Evolutionary conservation across 2,888 invertebrate species (phyloP).

Genomic region (Gymnosoma rotundatum): DNA sequence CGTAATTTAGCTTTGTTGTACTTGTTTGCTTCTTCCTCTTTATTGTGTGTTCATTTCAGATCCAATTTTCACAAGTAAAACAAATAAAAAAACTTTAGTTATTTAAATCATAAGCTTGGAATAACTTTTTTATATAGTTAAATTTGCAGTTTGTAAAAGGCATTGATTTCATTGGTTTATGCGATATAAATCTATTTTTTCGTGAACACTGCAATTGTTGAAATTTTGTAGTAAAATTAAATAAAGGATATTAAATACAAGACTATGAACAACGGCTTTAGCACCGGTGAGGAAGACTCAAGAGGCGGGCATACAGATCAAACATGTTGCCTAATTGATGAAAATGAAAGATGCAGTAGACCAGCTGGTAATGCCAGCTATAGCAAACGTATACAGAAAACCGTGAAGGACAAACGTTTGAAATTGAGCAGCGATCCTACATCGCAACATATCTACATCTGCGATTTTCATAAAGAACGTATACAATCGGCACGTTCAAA

Average conservation of each 20-base stretch:
- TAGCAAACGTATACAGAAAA: slow-evolving; percentile 98
- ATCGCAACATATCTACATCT: slow-evolving; percentile 96
- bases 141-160: not conserved
- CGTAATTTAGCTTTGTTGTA: slow-evolving; percentile 20
- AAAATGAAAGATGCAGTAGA: slow-evolving; percentile 92
- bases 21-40: slow-evolving; percentile 7
- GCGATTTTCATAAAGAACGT: slow-evolving; percentile 97
- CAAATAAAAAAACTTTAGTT: slow-evolving; percentile 10
- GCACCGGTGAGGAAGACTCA: slow-evolving; percentile 95
- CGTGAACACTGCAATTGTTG: too few relatives aligned
- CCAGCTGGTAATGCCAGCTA: slow-evolving; percentile 92
- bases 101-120: not conserved
- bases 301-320: slow-evolving; percentile 93
- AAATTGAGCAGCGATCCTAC: slow-evolving; percentile 93
- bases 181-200: too few relatives aligned
- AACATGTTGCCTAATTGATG: slow-evolving; percentile 96
- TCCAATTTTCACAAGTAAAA: slow-evolving; percentile 33
- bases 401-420: slow-evolving; percentile 94
- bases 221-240: not conserved
- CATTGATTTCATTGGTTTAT: not conserved
- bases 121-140: not conserved
- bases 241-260: not conserved
- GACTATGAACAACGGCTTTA: slow-evolving; percentile 91
- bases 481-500: slow-evolving; percentile 98
- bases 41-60: slow-evolving; percentile 24